Evolutionary conservation across 2,888 invertebrate species (phyloP).

Genomic region (Coenonympha arcania): DNA sequence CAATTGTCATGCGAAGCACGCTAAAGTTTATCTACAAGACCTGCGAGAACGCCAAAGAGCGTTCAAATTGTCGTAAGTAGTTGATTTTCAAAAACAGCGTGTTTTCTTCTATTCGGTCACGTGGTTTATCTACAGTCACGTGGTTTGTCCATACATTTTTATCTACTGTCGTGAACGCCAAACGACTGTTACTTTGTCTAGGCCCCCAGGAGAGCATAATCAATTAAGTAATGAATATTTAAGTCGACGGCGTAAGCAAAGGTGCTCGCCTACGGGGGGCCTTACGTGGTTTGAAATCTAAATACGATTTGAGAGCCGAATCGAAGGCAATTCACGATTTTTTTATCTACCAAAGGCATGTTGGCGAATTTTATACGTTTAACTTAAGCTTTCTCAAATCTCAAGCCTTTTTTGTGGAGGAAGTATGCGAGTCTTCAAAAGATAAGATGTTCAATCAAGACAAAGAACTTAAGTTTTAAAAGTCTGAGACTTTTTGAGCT

Average conservation of each 20-base stretch:
- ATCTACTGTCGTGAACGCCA: too few relatives aligned
- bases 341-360: conserved; percentile 11
- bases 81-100: too few relatives aligned
- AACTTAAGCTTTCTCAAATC: background rate
- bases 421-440: background rate
- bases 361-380: background rate
- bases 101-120: too few relatives aligned
- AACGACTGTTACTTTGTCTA: too few relatives aligned
- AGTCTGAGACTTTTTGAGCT: too few relatives aligned
- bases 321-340: conserved; percentile 8
- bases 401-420: conserved; percentile 5
- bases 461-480: background rate
- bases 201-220: too few relatives aligned
- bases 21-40: too few relatives aligned
- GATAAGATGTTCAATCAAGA: background rate
- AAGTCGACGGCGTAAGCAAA: background rate
- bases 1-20: too few relatives aligned
- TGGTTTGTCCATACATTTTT: too few relatives aligned
- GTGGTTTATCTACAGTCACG: too few relatives aligned
- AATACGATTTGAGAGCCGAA: conserved; percentile 11
- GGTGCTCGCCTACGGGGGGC: background rate
- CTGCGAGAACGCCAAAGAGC: too few relatives aligned
- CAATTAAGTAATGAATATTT: conserved; percentile 23
- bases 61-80: too few relatives aligned
- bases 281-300: conserved; percentile 5